These are phyloP conservation scores for Cosmia pyralina DNA, from an alignment of 2,888 invertebrate genomes.

Conservation along the genomic window DNA sequence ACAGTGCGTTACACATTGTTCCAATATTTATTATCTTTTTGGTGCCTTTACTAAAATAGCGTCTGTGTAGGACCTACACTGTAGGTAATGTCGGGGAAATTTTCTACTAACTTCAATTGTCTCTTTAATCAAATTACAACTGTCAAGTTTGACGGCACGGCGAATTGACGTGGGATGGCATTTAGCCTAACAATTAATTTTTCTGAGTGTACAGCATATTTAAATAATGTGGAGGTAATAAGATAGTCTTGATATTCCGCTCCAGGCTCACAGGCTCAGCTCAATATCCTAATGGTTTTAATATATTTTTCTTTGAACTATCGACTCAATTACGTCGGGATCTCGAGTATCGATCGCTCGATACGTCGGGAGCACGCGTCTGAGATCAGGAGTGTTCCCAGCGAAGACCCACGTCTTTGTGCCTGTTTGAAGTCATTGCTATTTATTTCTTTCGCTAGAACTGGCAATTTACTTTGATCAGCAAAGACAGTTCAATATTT, in stretches of 20 bases:
- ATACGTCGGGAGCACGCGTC: not conserved
- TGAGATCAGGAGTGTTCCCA: not conserved
- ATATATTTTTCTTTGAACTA: constrained; percentile 12
- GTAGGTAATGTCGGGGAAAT: too few species aligned
- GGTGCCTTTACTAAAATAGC: too few species aligned
- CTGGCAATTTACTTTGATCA: constrained; percentile 38
- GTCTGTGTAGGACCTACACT: too few species aligned
- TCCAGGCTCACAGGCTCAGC: not conserved
- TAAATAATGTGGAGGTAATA: not conserved
- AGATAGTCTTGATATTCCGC: not conserved
- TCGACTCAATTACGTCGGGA: not conserved
- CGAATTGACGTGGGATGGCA: too few species aligned
- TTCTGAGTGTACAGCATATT: not conserved
- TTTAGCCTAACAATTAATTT: too few species aligned
- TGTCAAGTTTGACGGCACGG: too few species aligned
- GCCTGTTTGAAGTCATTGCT: constrained; percentile 24
- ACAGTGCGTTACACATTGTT: too few species aligned
- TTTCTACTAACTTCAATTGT: too few species aligned
- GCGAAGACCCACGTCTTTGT: not conserved
- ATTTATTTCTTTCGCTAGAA: constrained; percentile 14
- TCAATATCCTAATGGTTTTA: constrained; percentile 8
- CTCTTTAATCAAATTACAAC: too few species aligned
- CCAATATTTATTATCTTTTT: too few species aligned
- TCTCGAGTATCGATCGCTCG: constrained; percentile 21
- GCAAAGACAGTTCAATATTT: constrained; percentile 14